Evolutionary conservation across 2,888 invertebrate species (phyloP).

Genomic region (Scaptomyza caliginosa): DNA sequence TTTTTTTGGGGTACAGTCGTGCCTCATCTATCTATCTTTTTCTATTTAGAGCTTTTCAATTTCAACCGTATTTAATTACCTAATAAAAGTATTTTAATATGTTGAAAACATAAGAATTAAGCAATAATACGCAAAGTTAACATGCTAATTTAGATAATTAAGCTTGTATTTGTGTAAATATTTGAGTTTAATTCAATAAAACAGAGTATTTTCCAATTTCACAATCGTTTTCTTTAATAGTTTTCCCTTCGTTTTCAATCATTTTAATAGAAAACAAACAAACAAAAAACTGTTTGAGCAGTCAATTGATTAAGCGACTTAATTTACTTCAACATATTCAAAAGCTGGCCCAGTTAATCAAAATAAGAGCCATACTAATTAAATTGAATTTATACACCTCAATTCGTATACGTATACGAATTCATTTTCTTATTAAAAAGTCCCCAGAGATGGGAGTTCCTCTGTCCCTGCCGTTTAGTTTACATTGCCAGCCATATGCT

Average conservation of each 20-base stretch:
- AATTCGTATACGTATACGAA: too few species aligned
- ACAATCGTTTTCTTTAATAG: neutral
- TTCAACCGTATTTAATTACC: neutral
- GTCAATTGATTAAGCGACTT: slow-evolving; percentile 22
- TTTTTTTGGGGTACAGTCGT: slow-evolving; percentile 23
- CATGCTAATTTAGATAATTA: too few species aligned
- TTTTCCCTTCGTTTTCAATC: neutral
- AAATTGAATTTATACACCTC: slow-evolving; percentile 19
- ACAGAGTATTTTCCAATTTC: neutral
- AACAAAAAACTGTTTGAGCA: neutral
- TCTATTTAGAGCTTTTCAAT: neutral
- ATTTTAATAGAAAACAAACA: slow-evolving; percentile 10
- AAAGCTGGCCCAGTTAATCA: slow-evolving; percentile 27
- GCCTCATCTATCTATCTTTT: neutral
- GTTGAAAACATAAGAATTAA: too few species aligned
- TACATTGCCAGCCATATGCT: slow-evolving; percentile 2
- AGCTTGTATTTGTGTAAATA: neutral
- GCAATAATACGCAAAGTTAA: too few species aligned
- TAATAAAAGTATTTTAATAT: too few species aligned
- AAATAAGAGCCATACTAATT: slow-evolving; percentile 33
- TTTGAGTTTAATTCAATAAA: neutral
- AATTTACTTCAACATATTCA: slow-evolving; percentile 5
- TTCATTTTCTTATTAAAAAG: slow-evolving; percentile 17
- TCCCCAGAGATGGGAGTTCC: slow-evolving; percentile 21
- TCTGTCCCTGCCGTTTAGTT: neutral